These are phyloP conservation scores for Theristus sp. DNA, from an alignment of 2,888 invertebrate genomes.

Conservation along the genomic window DNA sequence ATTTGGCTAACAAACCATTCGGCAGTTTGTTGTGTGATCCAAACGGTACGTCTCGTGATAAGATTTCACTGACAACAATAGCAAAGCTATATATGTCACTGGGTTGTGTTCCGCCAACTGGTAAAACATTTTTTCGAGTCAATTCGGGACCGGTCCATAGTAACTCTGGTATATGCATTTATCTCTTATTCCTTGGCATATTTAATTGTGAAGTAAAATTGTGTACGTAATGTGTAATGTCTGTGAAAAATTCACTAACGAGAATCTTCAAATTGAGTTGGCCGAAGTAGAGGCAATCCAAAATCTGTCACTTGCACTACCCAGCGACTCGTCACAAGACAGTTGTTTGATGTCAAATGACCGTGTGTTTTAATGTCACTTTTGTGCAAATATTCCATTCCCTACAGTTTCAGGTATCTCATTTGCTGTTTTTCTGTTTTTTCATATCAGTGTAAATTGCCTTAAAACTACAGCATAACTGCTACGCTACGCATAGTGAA, in stretches of 20 bases:
- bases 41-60: not conserved
- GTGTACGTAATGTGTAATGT: not conserved
- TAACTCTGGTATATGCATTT: not conserved
- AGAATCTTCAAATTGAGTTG: not conserved
- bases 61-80: constrained; percentile 2
- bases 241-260: not conserved
- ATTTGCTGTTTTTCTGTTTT: not conserved
- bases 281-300: constrained; percentile 2
- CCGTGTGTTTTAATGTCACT: constrained; percentile 7
- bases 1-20: not conserved
- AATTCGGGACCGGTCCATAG: not conserved
- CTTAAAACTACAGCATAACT: not conserved
- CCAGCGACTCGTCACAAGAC: constrained; percentile 10
- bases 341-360: constrained; percentile 7
- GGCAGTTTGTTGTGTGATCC: not conserved
- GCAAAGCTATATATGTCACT: not conserved
- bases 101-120: not conserved
- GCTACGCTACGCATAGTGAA: not conserved
- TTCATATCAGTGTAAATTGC: not conserved
- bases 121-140: not conserved
- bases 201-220: no score
- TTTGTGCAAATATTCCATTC: constrained; percentile 6
- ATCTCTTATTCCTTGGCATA: no score
- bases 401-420: no score
- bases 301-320: constrained; percentile 7